Evolutionary conservation across 1,140 invertebrate species (phyloP).

Genomic region (Temnothorax curvispinosus): DNA sequence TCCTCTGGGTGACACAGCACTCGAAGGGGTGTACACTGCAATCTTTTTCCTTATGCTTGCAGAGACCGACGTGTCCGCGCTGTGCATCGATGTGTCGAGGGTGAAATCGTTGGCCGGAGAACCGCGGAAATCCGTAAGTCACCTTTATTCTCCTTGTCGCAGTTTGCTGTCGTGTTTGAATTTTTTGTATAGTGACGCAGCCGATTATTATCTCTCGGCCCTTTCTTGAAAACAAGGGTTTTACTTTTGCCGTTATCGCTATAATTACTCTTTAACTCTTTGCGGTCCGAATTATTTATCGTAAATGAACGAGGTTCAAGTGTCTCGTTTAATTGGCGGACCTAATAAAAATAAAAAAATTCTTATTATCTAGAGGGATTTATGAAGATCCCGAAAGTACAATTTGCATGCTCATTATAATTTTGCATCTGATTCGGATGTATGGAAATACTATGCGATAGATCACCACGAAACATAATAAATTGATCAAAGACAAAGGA

Average conservation of each 20-base stretch:
- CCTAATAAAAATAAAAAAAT: neutral
- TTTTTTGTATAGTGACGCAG: neutral
- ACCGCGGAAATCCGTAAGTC: constrained; percentile 59
- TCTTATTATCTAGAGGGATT: neutral
- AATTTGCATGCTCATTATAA: neutral
- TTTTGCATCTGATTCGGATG: neutral
- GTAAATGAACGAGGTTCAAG: neutral
- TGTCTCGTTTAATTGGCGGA: neutral
- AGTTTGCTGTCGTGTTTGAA: neutral
- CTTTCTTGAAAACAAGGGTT: neutral
- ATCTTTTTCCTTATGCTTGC: constrained; percentile 34
- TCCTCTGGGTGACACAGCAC: neutral
- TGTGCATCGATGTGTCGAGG: constrained; percentile 61
- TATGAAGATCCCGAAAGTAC: neutral
- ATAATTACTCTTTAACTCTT: neutral
- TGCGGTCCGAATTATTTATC: neutral
- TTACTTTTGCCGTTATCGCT: neutral
- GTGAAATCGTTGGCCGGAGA: constrained; percentile 31
- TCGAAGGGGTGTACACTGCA: neutral
- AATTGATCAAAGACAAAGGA: neutral
- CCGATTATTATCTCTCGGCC: neutral
- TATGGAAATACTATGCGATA: neutral
- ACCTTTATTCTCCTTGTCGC: neutral
- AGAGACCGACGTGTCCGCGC: constrained; percentile 68
- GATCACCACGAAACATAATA: neutral